Evolutionary conservation across 2,797 vertebrate genomes (phyloP), one percentile per base, ranked within the genome.

Genomic region (Cichlasoma orientale): DNA sequence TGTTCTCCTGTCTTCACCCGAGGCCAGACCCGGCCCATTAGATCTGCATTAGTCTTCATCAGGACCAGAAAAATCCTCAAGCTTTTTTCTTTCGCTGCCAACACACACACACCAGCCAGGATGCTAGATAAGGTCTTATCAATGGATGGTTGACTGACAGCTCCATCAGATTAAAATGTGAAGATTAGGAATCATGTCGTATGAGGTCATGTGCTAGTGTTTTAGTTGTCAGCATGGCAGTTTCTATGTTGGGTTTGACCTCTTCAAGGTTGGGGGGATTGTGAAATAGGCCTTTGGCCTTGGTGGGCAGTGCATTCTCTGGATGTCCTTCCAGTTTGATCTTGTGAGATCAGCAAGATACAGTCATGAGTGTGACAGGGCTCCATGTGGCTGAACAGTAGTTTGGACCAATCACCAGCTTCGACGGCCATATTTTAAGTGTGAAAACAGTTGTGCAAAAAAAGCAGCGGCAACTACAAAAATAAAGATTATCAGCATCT

Each of bases 1-100:
- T 66, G 31, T 57, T 70, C 61, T 81, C 41, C 50, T 82, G 82
- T 89, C 87, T 88, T 85, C 78, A 87, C 90, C 90, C 29, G 57
- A 78, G 38, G 86, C 84, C 61, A 66, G 41, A 50, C 61, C 50
- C 79, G 36, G 57, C 63, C 33, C 80, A 58, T 84, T 82, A 79
- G 56, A 63, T 68, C 70, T 19, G 0, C 9, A 66, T 80, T 82
- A 9, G 75, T 86, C 76, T 78, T 59, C 74, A 31, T 91, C 76
- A 66, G 23, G 73, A 75, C 16, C 23, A 69, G 56, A 68, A 77
- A 82, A 80, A 82, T 68, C 76, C 79, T 74, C 41, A 16, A 78
- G 36, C 53, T 44, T 19, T 36, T 11, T 44, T 3, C 16, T 19
- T 53, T 41, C 23, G 41, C 11, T 38, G 10, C 16, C 3, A 33